Conservation (phyloP, 2,888 invertebrate species). For the Leucophenga montana region DNA sequence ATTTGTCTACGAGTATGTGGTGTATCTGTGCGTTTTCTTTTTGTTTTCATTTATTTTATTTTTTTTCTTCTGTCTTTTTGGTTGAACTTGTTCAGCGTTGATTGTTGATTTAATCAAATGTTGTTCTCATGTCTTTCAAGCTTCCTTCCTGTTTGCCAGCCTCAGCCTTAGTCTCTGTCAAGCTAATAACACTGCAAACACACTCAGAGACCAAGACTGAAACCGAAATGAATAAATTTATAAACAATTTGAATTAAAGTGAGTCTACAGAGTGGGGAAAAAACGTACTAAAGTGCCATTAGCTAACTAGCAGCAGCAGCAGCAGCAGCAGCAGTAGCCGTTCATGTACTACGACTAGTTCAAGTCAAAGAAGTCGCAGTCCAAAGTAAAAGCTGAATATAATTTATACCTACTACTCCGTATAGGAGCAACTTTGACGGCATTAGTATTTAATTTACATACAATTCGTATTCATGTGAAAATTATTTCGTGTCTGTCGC, state of each 20-base stretch:
- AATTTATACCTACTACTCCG: background rate
- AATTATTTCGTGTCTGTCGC: background rate
- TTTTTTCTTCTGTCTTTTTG: slow-evolving; percentile 42
- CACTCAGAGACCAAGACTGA: background rate
- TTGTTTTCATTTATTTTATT: slow-evolving; percentile 39
- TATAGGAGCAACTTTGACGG: background rate
- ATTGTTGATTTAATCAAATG: slow-evolving; percentile 65
- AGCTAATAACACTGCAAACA: slow-evolving; percentile 19
- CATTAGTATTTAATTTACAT: slow-evolving; percentile 26
- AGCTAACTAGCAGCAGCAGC: too few species aligned
- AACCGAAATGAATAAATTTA: slow-evolving; percentile 25
- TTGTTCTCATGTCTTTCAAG: slow-evolving; percentile 47
- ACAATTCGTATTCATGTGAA: slow-evolving; percentile 27
- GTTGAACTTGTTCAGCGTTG: slow-evolving; percentile 47
- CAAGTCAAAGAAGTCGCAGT: background rate
- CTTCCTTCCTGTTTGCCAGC: slow-evolving; percentile 57
- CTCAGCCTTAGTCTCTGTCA: slow-evolving; percentile 11
- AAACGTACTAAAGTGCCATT: background rate
- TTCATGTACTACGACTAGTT: too few species aligned
- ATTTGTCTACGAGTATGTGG: slow-evolving; percentile 28
- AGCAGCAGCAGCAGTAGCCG: too few species aligned
- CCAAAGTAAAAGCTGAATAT: background rate
- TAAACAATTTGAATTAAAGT: slow-evolving; percentile 14
- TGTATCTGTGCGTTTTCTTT: slow-evolving; percentile 29
- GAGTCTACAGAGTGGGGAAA: background rate